phyloP scores from a whole-genome alignment of 2,113 vertebrate species.

The Hippoglossus stenolepis region DNA sequence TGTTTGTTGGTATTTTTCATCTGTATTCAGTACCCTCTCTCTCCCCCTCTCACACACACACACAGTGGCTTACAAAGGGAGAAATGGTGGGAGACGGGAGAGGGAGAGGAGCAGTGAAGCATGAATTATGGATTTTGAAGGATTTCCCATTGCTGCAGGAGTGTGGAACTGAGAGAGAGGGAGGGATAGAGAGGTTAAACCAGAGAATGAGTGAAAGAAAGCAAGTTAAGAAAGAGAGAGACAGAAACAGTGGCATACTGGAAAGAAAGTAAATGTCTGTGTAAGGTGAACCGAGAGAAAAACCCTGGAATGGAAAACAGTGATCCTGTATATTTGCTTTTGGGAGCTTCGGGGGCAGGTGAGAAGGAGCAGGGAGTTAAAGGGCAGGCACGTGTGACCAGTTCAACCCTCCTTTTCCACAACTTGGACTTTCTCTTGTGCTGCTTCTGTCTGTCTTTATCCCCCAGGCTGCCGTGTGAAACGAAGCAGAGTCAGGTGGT shows the following conservation, averaged over 20 bases:
- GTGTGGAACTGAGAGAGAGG: slow-evolving; percentile 39
- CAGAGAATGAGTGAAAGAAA: background rate
- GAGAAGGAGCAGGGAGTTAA: slow-evolving; percentile 12
- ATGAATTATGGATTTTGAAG: slow-evolving; percentile 82
- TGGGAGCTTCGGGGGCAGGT: slow-evolving; percentile 42
- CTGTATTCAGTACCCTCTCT: slow-evolving; percentile 57
- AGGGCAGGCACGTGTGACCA: slow-evolving; percentile 50
- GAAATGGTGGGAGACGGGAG: slow-evolving; percentile 53
- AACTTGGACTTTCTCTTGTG: slow-evolving; percentile 32
- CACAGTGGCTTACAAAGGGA: slow-evolving; percentile 57
- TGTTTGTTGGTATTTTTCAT: slow-evolving; percentile 71
- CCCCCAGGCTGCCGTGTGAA: slow-evolving; percentile 55
- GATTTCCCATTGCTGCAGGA: slow-evolving; percentile 76
- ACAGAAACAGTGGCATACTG: slow-evolving; percentile 16
- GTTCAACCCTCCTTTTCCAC: slow-evolving; percentile 50
- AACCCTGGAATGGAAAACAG: slow-evolving; percentile 8
- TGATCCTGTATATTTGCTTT: slow-evolving; percentile 13
- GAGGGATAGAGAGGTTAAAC: background rate
- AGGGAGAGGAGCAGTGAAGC: slow-evolving; percentile 64
- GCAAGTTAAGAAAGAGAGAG: background rate
- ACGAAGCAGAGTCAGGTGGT: slow-evolving; percentile 63
- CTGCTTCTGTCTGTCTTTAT: background rate
- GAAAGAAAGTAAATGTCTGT: slow-evolving; percentile 42
- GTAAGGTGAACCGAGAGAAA: slow-evolving; percentile 25
- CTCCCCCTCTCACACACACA: slow-evolving; percentile 32